Percentiles rank a stretch among this genome's conserved stretches.
Conservation (phyloP, 2,797 vertebrate species). For the Chrosomus eos region DNA sequence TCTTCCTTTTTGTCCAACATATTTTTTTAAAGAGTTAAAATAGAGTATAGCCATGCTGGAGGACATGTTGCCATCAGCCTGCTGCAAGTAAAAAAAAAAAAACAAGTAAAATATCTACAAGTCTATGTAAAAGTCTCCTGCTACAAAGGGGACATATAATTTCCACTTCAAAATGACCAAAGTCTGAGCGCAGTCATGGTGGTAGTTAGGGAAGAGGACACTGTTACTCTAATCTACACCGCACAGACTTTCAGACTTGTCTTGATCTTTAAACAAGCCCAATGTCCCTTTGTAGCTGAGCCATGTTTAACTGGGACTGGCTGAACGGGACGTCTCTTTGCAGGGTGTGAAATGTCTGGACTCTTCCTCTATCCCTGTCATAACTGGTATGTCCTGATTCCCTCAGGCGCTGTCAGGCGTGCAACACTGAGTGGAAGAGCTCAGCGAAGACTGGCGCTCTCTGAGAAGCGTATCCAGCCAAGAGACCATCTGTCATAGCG, state of each 20-base stretch:
- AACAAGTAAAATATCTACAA: no score
- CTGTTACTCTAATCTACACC: constrained; percentile 12
- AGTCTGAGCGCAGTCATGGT: background rate
- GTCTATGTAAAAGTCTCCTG: background rate
- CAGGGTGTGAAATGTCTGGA: constrained; percentile 53
- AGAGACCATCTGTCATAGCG: constrained; percentile 60
- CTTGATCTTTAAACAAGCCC: constrained; percentile 15
- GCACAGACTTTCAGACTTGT: constrained; percentile 2
- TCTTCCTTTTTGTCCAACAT: no score
- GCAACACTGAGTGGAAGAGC: constrained; percentile 46
- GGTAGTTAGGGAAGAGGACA: constrained; percentile 1
- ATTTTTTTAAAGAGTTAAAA: background rate
- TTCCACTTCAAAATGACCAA: constrained; percentile 5
- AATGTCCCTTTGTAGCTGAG: constrained; percentile 3
- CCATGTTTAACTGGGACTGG: constrained; percentile 34
- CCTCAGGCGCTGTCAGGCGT: constrained; percentile 47
- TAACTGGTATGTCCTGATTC: constrained; percentile 53
- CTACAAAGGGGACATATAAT: background rate
- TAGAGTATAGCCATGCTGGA: background rate
- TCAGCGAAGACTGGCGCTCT: constrained; percentile 50
- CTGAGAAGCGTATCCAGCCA: constrained; percentile 56
- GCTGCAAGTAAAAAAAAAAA: background rate
- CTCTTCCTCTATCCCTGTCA: constrained; percentile 44
- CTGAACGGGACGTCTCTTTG: constrained; percentile 39
- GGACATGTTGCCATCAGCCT: background rate